Conservation (phyloP, 2,113 vertebrate genomes). For the Spheniscus mendiculus region DNA sequence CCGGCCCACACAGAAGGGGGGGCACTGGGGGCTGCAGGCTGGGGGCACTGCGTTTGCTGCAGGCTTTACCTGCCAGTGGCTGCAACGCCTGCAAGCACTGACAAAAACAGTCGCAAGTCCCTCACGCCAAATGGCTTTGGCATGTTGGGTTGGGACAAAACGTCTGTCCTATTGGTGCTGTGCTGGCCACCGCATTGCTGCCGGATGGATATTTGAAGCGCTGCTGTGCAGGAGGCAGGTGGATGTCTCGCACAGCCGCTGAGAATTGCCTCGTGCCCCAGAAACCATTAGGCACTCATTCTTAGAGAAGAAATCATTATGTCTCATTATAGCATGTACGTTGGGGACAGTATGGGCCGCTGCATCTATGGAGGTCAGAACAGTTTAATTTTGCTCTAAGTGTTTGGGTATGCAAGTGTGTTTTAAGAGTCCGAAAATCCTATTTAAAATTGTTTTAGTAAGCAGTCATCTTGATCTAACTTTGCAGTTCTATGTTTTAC, state of each 20-base stretch:
- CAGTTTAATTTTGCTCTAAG: not conserved
- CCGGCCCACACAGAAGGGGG: no score
- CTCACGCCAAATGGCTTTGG: fast-evolving
- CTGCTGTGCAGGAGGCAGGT: not conserved
- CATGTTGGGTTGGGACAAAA: fast-evolving
- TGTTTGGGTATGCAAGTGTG: not conserved
- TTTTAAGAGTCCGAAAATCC: not conserved
- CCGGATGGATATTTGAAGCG: fast-evolving
- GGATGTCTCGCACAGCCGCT: not conserved
- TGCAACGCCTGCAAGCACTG: not conserved
- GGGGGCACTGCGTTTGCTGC: fast-evolving
- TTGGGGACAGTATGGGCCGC: fast-evolving
- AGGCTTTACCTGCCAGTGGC: not conserved
- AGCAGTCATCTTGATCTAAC: not conserved
- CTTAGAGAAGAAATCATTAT: not conserved
- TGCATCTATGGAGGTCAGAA: not conserved
- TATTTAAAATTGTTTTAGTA: not conserved
- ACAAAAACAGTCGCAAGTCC: not conserved
- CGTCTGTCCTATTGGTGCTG: fast-evolving
- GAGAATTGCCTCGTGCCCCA: not conserved
- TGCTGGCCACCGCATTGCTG: fast-evolving
- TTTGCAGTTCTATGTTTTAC: not conserved
- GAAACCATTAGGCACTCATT: not conserved
- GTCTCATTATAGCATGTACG: fast-evolving
- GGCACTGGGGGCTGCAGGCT: no score